Evolutionary conservation across 2,797 vertebrate genomes (phyloP), one percentile per base, ranked within the genome.

Genomic region (Cyclura pinguis): DNA sequence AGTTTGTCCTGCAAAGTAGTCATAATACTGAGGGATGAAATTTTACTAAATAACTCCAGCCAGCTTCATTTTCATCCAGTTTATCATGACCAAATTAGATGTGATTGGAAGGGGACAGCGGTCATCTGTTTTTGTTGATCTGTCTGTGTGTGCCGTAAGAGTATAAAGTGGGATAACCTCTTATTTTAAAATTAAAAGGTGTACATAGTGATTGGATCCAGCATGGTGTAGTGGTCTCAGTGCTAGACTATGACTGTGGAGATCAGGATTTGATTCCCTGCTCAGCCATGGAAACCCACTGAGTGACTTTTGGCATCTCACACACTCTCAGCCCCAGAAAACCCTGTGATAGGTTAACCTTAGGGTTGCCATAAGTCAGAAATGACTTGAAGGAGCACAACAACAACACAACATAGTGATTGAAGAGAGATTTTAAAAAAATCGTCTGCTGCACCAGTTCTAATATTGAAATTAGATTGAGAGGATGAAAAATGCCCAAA

Each of bases 1-100:
- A 93, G 22, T 2, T 91, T 88, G 77, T 74, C 38, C 10, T 73
- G 64, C 12, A 67, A 88, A 29, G 84, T 78, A 24, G 1, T 80
- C 90, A 1, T n/a, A 74, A 14, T 2, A 55, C 2, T 38, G 4
- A 24, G 38, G 55, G 38, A 47, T 62, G 24, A 85, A 72, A 47
- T 74, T 24, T 27, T 24, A 86, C 47, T 90, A 12, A 59, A 12
- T 27, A 81, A 35, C 32, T 55, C 72, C 32, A 78, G 29, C 77
- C 50, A 59, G 42, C 57, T 72, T 12, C 29, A 42, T 72, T 59
- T 55, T 86, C 22, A 59, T 29, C 35, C 42, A 32, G 32, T 29
- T 77, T 90, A 73, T 59, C 38, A 90, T 38, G 42, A 32, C 32
- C 20, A 81, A 62, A 90, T 29, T 24, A 81, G 6, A 42, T 81